Base-by-base conservation (phyloP, 2,797 vertebrate genomes). In the Tokudaia muenninki region DNA sequence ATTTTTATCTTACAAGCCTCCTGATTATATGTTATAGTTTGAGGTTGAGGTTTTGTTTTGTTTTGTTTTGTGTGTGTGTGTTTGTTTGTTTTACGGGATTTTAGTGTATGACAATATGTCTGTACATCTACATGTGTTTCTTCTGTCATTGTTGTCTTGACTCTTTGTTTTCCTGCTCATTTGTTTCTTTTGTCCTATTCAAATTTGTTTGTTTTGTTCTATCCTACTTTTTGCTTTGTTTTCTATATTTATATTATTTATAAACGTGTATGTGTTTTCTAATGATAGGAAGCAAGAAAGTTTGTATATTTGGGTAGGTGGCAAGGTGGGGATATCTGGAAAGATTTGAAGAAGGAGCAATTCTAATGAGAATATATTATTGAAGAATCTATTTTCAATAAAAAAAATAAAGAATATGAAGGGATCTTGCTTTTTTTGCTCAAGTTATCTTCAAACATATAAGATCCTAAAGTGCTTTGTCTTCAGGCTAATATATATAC, bases 281-380 rank as follows among this genome's bases (percentile, higher is more conserved):
- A 63, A 29, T 44, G 26, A 63, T 10, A 63, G n/a, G 59, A 37
- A 59, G 22, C 57, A 82, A 50, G 44, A 34, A 67, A 67, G 11
- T 31, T 22, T n/a, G 19, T 50, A 31, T 3, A 50, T 47, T 63
- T 67, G 7, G 0, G 0, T 24, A 22, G 1, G 1, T 24, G 19
- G 44, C 4, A 19, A 50, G 11, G 1, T 44, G 37, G 41, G 21
- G 11, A 44, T 0, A 65, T 65, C 41, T 21, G 24, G 17, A 6
- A 65, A 34, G 10, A 21, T 19, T 34, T 86, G 41, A 19, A 1
- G 5, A n/a, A 34, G 12, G 26, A 5, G 19, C 6, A 86, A 86
- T 67, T 5, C 31, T 86, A 65, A 65, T 65, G 10, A 47, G 9
- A 65, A 67, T 22, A n/a, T 50, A n/a, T 86, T 67, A 67, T n/a